Conservation (phyloP, 2,888 invertebrate species). For the Argyresthia albistria region DNA sequence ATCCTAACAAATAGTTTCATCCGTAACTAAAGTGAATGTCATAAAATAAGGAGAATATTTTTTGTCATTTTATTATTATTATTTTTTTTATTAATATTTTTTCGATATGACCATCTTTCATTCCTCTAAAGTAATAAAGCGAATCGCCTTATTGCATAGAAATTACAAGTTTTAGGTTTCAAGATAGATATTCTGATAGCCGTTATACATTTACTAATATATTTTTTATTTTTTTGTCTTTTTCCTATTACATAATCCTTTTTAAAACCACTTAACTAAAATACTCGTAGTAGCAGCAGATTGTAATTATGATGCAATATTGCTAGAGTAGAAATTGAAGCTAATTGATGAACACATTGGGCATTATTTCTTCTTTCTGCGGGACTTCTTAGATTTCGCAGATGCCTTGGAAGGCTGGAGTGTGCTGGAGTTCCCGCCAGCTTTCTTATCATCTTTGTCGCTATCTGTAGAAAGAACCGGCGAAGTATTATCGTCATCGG, state of each 20-base stretch:
- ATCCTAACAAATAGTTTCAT: no score
- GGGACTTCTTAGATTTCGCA: constrained; percentile 67
- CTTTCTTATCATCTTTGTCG: constrained; percentile 63
- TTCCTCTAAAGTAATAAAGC: background rate
- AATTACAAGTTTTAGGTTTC: background rate
- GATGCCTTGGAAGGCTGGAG: constrained; percentile 53
- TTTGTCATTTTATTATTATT: constrained; percentile 51
- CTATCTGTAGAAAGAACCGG: constrained; percentile 69
- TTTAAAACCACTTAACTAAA: constrained; percentile 41
- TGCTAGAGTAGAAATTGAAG: constrained; percentile 5
- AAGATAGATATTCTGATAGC: background rate
- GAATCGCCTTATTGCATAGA: no score
- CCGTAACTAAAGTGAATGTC: no score
- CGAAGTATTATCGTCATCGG: constrained; percentile 70
- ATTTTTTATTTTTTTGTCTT: constrained; percentile 36
- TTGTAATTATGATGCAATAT: background rate
- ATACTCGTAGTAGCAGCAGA: constrained; percentile 32
- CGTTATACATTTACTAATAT: background rate
- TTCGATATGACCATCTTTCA: constrained; percentile 18
- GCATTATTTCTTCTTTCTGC: constrained; percentile 75
- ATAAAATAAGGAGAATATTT: constrained; percentile 20
- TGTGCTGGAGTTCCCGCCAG: constrained; percentile 40
- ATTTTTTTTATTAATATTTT: constrained; percentile 43
- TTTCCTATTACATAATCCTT: constrained; percentile 38
- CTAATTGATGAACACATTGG: constrained; percentile 20